Base-by-base conservation (phyloP, 2,888 invertebrate species). In the Ophion slaviceki region DNA sequence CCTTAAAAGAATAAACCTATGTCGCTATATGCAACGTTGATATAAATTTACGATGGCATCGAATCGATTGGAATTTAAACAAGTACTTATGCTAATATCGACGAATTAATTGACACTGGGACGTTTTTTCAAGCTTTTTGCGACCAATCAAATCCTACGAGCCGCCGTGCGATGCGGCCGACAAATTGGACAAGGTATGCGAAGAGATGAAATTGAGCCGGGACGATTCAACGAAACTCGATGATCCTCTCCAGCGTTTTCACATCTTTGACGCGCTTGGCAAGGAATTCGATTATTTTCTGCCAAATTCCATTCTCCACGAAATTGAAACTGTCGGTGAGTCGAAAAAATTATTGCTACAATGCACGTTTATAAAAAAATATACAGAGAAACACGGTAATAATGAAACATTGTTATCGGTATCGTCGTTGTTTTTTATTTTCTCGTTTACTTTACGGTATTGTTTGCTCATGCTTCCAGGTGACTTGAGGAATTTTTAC, bases 251-350 rank as follows among this genome's bases (percentile, higher is more conserved):
- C 14, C 92, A 94, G 11, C 97, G 97, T 93, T 98, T 96, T 92
- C 94, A 95, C 53, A 94, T 99, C 10, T 94, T 99, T 4, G 95
- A 95, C 53, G 95, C 96, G 7, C 97, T 97, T 90, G 96, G 95
- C 87, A 94, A 96, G 67, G 96, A 96, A 92, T 97, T 98, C 85
- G 95, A 96, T 8, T 97, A 98, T 93, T 93, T 95, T 86, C 96
- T 99, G 14, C 98, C 98, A 0, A 99, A 98, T 95, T 97, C 98
- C 0, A 93, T 96, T 75, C 94, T 99, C n/a, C 96, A 96, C 90
- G 95, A 95, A 71, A 96, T 99, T 85, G 95, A 96, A 89, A 96
- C 96, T 74, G 95, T 98, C 76, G 96, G 97, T 96, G 94, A 93
- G 95, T 28, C n/a, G n/a, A 59, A 40, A 5, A 40, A 59, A 67